phyloP scores from a whole-genome alignment of 1,140 invertebrate species.

The Hylyphantes graminicola region DNA sequence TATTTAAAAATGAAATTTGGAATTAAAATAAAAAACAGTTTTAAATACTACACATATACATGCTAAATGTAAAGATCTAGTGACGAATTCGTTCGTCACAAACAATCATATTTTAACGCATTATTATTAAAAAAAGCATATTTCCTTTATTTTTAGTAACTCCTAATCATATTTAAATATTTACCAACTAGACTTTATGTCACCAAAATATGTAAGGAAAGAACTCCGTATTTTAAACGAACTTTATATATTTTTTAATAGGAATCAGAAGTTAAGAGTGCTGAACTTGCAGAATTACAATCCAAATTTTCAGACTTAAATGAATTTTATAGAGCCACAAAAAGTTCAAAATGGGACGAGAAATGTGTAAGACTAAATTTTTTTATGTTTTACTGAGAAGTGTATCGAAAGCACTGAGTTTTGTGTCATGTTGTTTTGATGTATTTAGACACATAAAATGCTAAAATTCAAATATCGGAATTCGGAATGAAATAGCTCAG shows the following conservation, averaged over 20 bases:
- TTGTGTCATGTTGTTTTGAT: no score
- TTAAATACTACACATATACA: no score
- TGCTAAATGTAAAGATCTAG: no score
- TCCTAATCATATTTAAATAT: neutral
- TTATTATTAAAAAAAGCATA: no score
- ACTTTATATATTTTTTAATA: neutral
- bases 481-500: no score
- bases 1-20: no score
- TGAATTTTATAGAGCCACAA: neutral
- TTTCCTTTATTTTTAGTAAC: neutral
- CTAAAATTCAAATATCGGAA: no score
- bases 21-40: no score
- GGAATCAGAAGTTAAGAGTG: conserved; percentile 13
- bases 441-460: no score
- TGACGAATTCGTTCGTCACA: neutral
- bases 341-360: conserved; percentile 18
- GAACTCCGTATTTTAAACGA: no score
- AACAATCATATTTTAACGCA: no score
- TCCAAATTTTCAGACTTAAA: conserved; percentile 14
- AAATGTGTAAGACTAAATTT: conserved; percentile 21
- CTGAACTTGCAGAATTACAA: neutral
- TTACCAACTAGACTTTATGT: neutral
- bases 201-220: neutral
- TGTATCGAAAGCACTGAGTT: no score
- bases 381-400: neutral